phyloP scores from a whole-genome alignment of 2,113 vertebrate genomes.

The Neogobius melanostomus region DNA sequence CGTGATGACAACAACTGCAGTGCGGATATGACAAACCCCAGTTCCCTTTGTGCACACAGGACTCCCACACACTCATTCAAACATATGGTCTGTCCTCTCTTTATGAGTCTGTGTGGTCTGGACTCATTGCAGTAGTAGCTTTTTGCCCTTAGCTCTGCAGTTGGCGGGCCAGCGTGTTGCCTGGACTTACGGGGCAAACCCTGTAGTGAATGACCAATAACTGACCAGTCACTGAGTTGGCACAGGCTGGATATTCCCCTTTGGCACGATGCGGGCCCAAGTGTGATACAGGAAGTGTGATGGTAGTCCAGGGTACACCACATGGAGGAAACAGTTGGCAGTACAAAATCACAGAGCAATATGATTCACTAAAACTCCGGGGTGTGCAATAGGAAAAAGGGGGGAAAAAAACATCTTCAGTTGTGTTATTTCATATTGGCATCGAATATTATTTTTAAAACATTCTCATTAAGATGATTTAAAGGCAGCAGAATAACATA shows the following conservation, averaged over 20 bases:
- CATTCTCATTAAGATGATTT: neutral
- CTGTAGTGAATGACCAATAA: constrained; percentile 62
- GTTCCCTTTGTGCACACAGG: constrained; percentile 9
- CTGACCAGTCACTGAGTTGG: constrained; percentile 58
- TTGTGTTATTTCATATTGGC: neutral
- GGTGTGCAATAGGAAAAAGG: neutral
- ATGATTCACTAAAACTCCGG: constrained; percentile 9
- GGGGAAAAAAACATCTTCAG: neutral
- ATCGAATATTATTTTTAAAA: neutral
- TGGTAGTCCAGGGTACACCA: constrained; percentile 45
- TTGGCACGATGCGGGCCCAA: constrained; percentile 41
- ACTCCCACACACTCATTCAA: constrained; percentile 23
- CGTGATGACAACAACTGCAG: constrained; percentile 28
- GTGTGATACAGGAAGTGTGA: constrained; percentile 57
- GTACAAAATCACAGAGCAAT: constrained; percentile 5
- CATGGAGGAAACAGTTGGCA: constrained; percentile 49
- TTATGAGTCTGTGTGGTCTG: neutral
- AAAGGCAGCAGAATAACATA: neutral
- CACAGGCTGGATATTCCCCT: constrained; percentile 59
- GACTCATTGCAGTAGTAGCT: constrained; percentile 7
- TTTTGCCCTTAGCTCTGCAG: constrained; percentile 18
- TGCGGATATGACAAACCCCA: constrained; percentile 39
- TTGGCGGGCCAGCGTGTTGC: constrained; percentile 5
- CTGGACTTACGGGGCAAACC: constrained; percentile 43
- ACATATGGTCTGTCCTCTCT: constrained; percentile 23